A percentile compares a stretch with the other conserved stretches of the same genome.
These are phyloP conservation scores for Malurus leucopterus DNA, from an alignment of 2,797 vertebrate species.

Conservation along the genomic window DNA sequence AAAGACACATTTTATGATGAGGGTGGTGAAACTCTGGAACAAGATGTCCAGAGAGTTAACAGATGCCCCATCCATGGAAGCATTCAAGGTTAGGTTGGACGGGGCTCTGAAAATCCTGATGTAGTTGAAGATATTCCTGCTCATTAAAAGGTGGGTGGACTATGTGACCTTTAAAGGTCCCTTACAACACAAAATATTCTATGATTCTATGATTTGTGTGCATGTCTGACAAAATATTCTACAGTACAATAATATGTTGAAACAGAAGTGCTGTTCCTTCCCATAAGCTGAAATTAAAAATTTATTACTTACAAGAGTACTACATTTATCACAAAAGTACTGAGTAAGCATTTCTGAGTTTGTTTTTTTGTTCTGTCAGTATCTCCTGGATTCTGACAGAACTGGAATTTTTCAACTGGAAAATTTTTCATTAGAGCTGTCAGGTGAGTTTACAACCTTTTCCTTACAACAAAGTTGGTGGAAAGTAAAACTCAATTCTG, in stretches of 20 bases:
- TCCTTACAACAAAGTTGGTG: not conserved
- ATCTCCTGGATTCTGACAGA: no score
- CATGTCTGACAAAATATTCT: not conserved
- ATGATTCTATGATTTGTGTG: not conserved
- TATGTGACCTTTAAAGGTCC: not conserved
- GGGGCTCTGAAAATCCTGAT: not conserved
- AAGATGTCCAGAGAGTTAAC: not conserved
- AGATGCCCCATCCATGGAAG: not conserved
- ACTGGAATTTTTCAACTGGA: no score
- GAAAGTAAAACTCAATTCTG: not conserved
- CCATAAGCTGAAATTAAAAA: not conserved
- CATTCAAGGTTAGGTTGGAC: not conserved
- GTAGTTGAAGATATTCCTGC: not conserved
- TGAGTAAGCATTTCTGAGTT: not conserved
- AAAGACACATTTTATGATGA: not conserved
- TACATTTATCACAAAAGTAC: not conserved
- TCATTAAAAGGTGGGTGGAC: not conserved
- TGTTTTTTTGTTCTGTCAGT: not conserved
- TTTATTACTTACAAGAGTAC: not conserved
- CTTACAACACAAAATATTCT: not conserved
- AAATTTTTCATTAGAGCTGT: not conserved
- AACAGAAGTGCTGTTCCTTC: not conserved
- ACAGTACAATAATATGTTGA: not conserved
- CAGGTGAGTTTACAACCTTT: not conserved
- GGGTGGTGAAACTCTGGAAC: not conserved